A percentile compares a stretch with the other conserved stretches of the same genome.
phyloP scores from a whole-genome alignment of 2,797 vertebrate species.

The Hemitrygon akajei region DNA sequence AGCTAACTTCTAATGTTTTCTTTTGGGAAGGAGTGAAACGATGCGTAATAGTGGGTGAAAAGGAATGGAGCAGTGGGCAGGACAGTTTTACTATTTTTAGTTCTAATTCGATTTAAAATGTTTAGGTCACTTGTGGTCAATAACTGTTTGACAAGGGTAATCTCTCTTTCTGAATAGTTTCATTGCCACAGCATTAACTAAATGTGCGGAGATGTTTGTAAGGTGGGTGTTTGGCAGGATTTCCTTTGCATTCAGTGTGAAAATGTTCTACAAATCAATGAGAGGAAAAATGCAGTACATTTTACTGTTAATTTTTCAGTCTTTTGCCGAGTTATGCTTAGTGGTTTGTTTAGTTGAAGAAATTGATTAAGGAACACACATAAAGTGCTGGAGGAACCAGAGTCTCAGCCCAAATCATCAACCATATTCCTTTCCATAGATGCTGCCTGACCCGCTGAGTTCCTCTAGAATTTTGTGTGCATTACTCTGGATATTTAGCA shows the following conservation, averaged over 20 bases:
- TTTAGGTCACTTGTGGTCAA: neutral
- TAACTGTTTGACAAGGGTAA: neutral
- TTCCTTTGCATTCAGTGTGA: neutral
- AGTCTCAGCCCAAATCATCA: too few relatives aligned
- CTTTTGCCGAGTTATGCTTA: neutral
- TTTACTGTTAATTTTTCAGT: neutral
- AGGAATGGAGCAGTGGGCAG: too few relatives aligned
- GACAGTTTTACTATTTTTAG: neutral
- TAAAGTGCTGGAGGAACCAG: too few relatives aligned
- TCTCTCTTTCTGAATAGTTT: neutral
- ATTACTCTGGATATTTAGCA: too few relatives aligned
- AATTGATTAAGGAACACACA: too few relatives aligned
- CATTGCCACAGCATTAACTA: neutral
- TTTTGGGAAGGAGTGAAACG: too few relatives aligned
- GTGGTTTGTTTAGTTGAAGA: too few relatives aligned
- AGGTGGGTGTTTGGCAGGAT: neutral
- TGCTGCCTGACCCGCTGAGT: too few relatives aligned
- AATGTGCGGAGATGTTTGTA: neutral
- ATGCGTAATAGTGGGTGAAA: too few relatives aligned
- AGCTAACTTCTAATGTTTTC: neutral
- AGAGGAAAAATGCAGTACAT: neutral
- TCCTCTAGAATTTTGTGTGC: too few relatives aligned
- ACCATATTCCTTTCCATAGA: too few relatives aligned
- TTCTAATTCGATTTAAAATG: conserved; percentile 22
- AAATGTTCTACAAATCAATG: neutral